Conservation (phyloP, 2,113 vertebrate genomes). For the Clupea harengus region DNA sequence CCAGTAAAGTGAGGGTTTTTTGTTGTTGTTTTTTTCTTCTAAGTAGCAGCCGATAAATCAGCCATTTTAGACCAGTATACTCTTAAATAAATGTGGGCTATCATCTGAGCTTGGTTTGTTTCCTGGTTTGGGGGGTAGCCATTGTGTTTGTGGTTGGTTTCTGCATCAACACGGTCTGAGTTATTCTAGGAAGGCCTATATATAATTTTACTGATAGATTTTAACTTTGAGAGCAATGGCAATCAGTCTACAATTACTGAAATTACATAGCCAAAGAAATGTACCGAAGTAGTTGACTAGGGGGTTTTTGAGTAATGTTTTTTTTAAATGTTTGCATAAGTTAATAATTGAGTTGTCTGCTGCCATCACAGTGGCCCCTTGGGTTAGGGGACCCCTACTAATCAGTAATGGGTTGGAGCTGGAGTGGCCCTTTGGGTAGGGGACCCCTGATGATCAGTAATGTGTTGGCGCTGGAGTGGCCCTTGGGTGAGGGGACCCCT, state of each 20-base stretch:
- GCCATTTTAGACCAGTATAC: neutral
- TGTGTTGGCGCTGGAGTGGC: neutral
- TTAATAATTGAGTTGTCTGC: neutral
- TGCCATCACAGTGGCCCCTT: neutral
- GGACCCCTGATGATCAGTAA: neutral
- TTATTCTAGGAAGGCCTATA: neutral
- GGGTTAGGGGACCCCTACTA: too few relatives aligned
- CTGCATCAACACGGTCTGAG: neutral
- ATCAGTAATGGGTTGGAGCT: too few relatives aligned
- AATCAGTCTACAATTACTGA: neutral
- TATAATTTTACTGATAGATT: neutral
- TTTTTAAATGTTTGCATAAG: too few relatives aligned
- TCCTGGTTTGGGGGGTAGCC: neutral
- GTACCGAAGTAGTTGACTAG: neutral
- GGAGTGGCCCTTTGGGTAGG: neutral
- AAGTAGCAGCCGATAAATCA: neutral
- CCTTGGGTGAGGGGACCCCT: neutral
- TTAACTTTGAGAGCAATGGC: neutral
- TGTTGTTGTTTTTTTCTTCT: neutral
- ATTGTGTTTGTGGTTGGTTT: neutral
- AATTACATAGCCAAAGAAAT: neutral
- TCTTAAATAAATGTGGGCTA: neutral
- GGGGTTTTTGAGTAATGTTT: too few relatives aligned
- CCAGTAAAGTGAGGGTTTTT: constrained; percentile 81
- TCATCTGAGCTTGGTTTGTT: neutral